Evolutionary conservation across 2,797 vertebrate genomes (phyloP).

Genomic region (Lateolabrax maculatus): DNA sequence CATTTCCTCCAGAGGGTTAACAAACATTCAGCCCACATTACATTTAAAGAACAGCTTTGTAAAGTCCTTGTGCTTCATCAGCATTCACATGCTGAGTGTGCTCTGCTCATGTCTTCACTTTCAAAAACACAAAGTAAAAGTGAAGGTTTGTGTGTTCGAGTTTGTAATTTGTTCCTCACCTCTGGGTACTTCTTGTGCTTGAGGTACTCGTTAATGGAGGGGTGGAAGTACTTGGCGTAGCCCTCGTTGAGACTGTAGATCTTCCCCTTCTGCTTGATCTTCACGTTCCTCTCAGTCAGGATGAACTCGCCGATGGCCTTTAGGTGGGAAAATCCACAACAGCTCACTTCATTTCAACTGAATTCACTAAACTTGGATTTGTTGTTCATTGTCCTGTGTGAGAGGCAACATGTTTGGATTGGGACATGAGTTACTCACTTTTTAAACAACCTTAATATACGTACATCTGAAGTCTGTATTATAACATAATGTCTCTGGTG

Average conservation of each 20-base stretch:
- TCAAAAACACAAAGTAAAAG: slow-evolving; percentile 15
- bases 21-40: too few species aligned
- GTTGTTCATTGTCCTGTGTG: too few species aligned
- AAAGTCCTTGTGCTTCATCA: not conserved
- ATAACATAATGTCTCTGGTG: too few species aligned
- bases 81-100: slow-evolving; percentile 39
- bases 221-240: slow-evolving; percentile 96
- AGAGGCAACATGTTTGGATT: too few species aligned
- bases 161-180: too few species aligned
- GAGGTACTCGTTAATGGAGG: slow-evolving; percentile 93
- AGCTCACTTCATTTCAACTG: too few species aligned
- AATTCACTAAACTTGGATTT: too few species aligned
- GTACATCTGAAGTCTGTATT: too few species aligned
- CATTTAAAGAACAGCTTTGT: accelerated
- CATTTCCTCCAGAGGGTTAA: not conserved
- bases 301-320: slow-evolving; percentile 97
- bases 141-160: too few species aligned
- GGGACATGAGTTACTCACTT: too few species aligned
- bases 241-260: slow-evolving; percentile 97
- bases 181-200: slow-evolving; percentile 97
- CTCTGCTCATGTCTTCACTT: slow-evolving; percentile 1
- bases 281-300: slow-evolving; percentile 93
- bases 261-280: slow-evolving; percentile 95
- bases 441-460: too few species aligned
- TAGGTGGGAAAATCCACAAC: not conserved